Evolutionary conservation across 2,113 vertebrate species (phyloP), one percentile per base, ranked within the genome.

Genomic region (Urocynchramus pylzowi): DNA sequence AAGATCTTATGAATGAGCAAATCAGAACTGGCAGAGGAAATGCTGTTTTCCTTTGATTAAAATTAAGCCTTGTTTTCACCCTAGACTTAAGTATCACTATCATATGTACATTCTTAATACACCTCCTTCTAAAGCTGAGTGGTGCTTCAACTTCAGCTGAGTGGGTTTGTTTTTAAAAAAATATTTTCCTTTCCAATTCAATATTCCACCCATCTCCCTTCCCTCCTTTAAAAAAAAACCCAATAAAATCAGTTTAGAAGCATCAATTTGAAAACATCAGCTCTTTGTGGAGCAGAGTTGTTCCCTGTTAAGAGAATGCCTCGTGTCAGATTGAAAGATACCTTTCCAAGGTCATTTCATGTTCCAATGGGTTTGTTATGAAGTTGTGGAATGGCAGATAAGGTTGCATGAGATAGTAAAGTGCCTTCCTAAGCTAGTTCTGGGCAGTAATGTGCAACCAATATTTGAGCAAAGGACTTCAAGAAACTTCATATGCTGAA

Each of bases 401-500:
- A 91, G 35, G 79, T 92, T 93, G 74, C 33, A 3, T 1, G 60
- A 93, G 92, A 96, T 90, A 96, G 95, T 65, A 78, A 94, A 97
- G 83, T 92, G 96, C 96, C 95, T 95, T 95, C 96, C 93, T 96
- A 94, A 96, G 95, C 96, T 95, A 75, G 60, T 92, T 93, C 92
- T 94, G 76, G 53, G 88, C 90, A 93, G 90, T 86, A 96, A 92
- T 64, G 83, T 93, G 93, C 88, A 95, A 88, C 92, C 92, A 93
- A 64, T 93, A 86, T 87, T 87, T 81, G 60, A 96, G 86, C 52
- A 81, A 90, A 37, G 42, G 76, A 68, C 63, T 83, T 57, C 78
- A 77, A 90, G 61, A 76, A 90, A 90, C 90, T 85, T 93, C 86
- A 60, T 75, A 63, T 22, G 41, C 52, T 3, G 23, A 92, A 73